phyloP scores from a whole-genome alignment of 2,888 invertebrate genomes.

The Drosophila niveifrons region DNA sequence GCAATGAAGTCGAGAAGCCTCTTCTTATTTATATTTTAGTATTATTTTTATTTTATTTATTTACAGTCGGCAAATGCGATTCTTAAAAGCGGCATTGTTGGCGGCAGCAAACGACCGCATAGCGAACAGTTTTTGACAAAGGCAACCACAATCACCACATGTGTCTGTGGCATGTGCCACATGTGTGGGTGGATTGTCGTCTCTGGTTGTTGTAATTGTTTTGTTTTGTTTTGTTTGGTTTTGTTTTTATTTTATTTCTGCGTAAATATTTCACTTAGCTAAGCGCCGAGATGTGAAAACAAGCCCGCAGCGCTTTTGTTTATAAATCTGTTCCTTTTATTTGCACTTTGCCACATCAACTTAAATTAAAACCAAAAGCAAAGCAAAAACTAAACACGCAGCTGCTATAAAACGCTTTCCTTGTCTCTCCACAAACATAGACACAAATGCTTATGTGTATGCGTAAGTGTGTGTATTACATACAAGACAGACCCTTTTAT shows the following conservation, averaged over 20 bases:
- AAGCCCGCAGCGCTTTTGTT: slow-evolving; percentile 49
- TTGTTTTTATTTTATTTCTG: slow-evolving; percentile 17
- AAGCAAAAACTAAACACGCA: slow-evolving; percentile 53
- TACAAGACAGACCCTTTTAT: slow-evolving; percentile 44
- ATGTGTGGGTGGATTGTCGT: slow-evolving; percentile 11
- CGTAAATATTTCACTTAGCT: slow-evolving; percentile 66
- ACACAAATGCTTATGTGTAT: slow-evolving; percentile 2
- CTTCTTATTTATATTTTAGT: neutral
- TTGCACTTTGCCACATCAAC: slow-evolving; percentile 73
- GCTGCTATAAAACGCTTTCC: slow-evolving; percentile 57
- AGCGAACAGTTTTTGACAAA: slow-evolving; percentile 32
- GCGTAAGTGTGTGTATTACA: slow-evolving; percentile 14
- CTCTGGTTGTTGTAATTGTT: slow-evolving; percentile 29
- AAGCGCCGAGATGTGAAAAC: slow-evolving; percentile 25
- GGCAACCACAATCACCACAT: slow-evolving; percentile 34
- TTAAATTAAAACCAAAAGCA: slow-evolving; percentile 67
- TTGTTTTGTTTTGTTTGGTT: slow-evolving; percentile 15
- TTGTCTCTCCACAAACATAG: neutral
- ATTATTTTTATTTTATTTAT: slow-evolving; percentile 10
- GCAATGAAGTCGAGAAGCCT: slow-evolving; percentile 21
- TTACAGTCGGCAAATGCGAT: slow-evolving; percentile 9
- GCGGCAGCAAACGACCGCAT: slow-evolving; percentile 22
- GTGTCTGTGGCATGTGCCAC: slow-evolving; percentile 25
- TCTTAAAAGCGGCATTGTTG: slow-evolving; percentile 16
- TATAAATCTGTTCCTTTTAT: slow-evolving; percentile 76